Conservation (phyloP, 2,113 vertebrate genomes). For the Carlito syrichta region DNA sequence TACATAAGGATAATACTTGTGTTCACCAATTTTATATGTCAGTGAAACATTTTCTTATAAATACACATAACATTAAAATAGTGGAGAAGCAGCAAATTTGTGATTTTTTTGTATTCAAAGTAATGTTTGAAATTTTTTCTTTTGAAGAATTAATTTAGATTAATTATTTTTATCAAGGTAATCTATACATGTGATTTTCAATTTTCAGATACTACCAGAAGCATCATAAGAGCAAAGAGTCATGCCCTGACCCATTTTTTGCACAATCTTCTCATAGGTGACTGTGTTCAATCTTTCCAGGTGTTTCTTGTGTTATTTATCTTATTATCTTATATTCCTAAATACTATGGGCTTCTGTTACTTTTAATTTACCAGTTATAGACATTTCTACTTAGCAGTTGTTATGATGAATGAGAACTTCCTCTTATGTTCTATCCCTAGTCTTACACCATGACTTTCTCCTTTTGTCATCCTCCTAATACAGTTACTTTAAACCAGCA, state of each 20-base stretch:
- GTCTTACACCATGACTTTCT: background rate
- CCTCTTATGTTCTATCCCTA: accelerated
- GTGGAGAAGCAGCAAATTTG: background rate
- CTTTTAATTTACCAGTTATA: background rate
- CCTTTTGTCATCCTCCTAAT: background rate
- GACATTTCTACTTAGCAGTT: background rate
- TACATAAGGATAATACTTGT: background rate
- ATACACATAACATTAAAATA: background rate
- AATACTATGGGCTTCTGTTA: background rate
- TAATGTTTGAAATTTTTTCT: background rate
- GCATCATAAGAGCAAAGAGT: background rate
- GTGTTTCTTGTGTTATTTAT: background rate
- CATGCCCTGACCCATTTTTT: background rate
- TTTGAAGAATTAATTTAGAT: background rate
- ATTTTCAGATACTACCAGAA: background rate
- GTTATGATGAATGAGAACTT: background rate
- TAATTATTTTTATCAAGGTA: background rate
- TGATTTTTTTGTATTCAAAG: background rate
- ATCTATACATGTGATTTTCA: background rate
- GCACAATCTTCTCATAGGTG: background rate
- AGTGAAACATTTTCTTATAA: background rate
- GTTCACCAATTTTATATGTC: background rate
- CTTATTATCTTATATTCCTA: background rate
- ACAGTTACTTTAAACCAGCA: background rate
- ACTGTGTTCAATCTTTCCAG: background rate